Percentiles rank a stretch among this genome's conserved stretches.
phyloP scores from a whole-genome alignment of 2,797 vertebrate species.

The Lepus townsendii region DNA sequence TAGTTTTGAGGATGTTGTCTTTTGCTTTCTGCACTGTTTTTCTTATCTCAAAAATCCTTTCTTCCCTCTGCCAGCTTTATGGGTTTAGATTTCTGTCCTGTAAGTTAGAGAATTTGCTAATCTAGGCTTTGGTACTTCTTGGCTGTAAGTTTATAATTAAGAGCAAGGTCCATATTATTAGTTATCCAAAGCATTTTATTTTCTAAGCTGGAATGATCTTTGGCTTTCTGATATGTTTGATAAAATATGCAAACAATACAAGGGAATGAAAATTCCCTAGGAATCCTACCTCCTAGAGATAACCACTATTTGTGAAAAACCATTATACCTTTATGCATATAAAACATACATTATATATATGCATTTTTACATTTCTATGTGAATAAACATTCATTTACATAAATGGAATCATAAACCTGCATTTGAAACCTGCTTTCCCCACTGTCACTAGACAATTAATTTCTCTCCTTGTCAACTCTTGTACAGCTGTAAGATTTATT shows the following conservation, averaged over 20 bases:
- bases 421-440: slow-evolving; percentile 25
- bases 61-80: not conserved
- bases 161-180: slow-evolving; percentile 9
- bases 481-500: not conserved
- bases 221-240: slow-evolving; percentile 25
- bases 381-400: not conserved
- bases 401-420: slow-evolving; percentile 7
- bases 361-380: too few relatives aligned
- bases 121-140: not conserved
- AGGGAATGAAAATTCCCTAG: slow-evolving; percentile 14
- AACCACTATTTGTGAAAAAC: not conserved
- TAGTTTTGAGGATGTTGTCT: not conserved
- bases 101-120: not conserved
- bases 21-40: not conserved
- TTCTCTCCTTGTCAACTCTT: not conserved
- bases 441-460: not conserved
- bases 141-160: slow-evolving; percentile 34
- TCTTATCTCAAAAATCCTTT: not conserved
- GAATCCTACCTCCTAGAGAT: not conserved
- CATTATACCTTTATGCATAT: not conserved
- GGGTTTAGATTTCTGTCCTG: slow-evolving; percentile 16
- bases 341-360: too few relatives aligned
- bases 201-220: slow-evolving; percentile 43
- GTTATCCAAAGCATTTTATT: slow-evolving; percentile 26
- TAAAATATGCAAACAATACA: slow-evolving; percentile 21